Base-by-base conservation (phyloP, 2,113 vertebrate genomes). In the Sisor rabdophorus region DNA sequence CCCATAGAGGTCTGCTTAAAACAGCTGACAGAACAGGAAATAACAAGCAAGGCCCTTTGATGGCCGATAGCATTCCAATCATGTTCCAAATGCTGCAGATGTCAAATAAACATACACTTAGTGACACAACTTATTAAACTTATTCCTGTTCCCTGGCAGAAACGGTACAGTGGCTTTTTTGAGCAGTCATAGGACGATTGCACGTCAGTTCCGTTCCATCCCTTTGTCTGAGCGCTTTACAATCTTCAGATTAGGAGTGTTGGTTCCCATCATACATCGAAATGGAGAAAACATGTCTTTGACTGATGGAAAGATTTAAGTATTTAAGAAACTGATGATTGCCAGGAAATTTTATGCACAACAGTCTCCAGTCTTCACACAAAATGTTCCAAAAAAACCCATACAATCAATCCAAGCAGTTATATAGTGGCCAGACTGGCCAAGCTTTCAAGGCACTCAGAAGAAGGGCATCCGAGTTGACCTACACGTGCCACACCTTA, bases 1-100 rank as follows among this genome's bases (percentile, higher is more conserved):
- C 87, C 81, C 84, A 89, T 85, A 84, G 80, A 86, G 81, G 85
- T 84, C 53, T 30, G 70, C 83, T 86, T 84, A 85, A 88, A 87
- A 84, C 85, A 83, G 82, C 86, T 88, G 87, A 89, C 87, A n/a
- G 85, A 83, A 77, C 80, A 88, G 86, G 88, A 88, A 88, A 88
- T 88, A 90, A 90, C 86, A 90, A 76, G 68, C 84, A 60, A 67
- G 86, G 88, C 88, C 86, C 88, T 91, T 88, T 87, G 83, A 86
- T 79, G 79, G 76, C 81, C 73, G 47, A 71, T 88, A 80, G 84
- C 87, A 93, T 91, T 89, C 88, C 85, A 84, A 78, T 79, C 82
- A 86, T 89, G 86, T 89, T 90, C 76, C 84, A 83, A 84, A 81
- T 82, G 58, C 75, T 84, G 75, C 72, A 85, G 85, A 88, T 79